Evolutionary conservation across 53 echinoderm and acorn worm species (phyloP).

Genomic region (Holothuria scabra): DNA sequence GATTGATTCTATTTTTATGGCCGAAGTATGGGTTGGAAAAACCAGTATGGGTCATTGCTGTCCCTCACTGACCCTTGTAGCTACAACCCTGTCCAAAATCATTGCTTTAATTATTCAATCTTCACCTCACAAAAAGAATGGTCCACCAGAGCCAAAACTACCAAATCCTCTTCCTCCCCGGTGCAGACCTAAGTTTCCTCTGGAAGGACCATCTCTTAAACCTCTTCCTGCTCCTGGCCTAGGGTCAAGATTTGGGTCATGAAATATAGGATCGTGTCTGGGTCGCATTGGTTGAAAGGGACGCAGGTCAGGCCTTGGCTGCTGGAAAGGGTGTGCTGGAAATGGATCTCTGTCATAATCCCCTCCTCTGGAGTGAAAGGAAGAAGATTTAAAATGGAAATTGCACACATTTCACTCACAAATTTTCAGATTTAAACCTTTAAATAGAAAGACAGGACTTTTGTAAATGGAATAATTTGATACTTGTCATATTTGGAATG

Average conservation of each 20-base stretch:
- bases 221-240: constrained; percentile 70
- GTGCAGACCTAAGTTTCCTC: constrained; percentile 14
- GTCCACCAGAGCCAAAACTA: constrained; percentile 21
- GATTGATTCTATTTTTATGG: no score
- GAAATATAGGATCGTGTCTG: constrained; percentile 69
- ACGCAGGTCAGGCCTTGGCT: constrained; percentile 1
- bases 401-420: not conserved
- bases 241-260: constrained; percentile 49
- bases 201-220: constrained; percentile 45
- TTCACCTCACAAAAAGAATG: constrained; percentile 41
- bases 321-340: constrained; percentile 44
- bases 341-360: constrained; percentile 90
- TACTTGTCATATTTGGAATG: no score
- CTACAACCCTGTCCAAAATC: no score
- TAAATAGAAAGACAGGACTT: no score
- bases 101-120: not conserved
- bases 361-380: constrained; percentile 71
- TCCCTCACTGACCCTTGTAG: no score
- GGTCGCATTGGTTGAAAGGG: constrained; percentile 56
- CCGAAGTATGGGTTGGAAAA: no score
- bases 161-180: constrained; percentile 23
- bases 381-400: not conserved
- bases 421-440: no score
- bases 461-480: no score
- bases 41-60: no score